Evolutionary conservation across 2,113 vertebrate species (phyloP).

Genomic region (Perognathus longimembris): DNA sequence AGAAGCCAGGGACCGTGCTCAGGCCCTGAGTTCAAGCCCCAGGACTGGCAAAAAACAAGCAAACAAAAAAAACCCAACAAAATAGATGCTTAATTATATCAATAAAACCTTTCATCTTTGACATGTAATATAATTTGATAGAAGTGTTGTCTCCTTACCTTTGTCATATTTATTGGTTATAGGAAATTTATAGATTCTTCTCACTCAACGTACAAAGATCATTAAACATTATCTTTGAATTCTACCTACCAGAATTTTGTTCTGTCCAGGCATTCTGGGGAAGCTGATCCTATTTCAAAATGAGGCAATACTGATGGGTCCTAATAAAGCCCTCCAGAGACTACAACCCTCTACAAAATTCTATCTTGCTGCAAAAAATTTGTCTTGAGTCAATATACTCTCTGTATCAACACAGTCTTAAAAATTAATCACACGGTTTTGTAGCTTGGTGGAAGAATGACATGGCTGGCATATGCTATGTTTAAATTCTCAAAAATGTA

Average conservation of each 20-base stretch:
- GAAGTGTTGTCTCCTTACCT: not conserved
- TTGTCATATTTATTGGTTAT: not conserved
- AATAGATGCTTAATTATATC: not conserved
- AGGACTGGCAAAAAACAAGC: no score
- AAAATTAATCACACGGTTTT: not conserved
- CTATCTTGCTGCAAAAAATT: not conserved
- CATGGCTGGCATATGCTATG: not conserved
- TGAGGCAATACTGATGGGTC: not conserved
- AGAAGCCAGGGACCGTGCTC: no score
- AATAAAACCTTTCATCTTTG: not conserved
- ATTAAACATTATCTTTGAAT: not conserved
- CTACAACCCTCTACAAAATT: not conserved
- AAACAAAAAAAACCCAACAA: no score
- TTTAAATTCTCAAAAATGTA: constrained; percentile 11
- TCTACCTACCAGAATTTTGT: not conserved
- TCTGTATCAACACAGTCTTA: not conserved
- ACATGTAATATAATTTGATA: not conserved
- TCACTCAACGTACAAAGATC: not conserved
- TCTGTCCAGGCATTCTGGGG: not conserved
- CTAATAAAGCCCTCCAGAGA: constrained; percentile 18
- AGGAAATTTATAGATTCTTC: not conserved
- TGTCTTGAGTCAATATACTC: not conserved
- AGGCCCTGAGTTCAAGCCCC: no score
- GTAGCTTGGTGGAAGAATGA: not conserved
- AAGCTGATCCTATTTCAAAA: not conserved